A percentile compares a stretch with the other conserved stretches of the same genome.
phyloP scores from a whole-genome alignment of 2,888 invertebrate genomes.

The Drosophila helvetica region DNA sequence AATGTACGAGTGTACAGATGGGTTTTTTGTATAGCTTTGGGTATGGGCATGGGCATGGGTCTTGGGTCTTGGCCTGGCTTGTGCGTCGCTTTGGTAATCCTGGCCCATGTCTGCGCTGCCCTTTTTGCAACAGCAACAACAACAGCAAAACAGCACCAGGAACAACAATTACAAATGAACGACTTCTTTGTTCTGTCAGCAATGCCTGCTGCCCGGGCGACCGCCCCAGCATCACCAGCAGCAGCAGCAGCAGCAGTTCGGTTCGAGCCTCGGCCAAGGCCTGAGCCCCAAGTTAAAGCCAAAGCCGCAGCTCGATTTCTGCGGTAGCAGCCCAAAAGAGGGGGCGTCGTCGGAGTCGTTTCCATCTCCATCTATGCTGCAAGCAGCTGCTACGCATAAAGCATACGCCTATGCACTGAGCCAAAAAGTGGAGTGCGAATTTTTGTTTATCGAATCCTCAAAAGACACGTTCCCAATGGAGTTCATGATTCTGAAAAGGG shows the following conservation, averaged over 20 bases:
- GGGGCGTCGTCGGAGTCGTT: conserved; percentile 55
- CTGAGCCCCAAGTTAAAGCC: conserved; percentile 28
- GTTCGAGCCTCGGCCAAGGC: conserved; percentile 5
- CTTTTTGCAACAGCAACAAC: conserved; percentile 50
- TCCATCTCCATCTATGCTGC: conserved; percentile 47
- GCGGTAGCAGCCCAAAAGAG: conserved; percentile 76
- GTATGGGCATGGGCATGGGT: conserved; percentile 3
- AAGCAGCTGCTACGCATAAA: conserved; percentile 78
- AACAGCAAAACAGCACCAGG: conserved; percentile 40
- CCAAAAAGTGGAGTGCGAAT: not conserved
- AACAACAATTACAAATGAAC: conserved; percentile 82
- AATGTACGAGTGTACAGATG: conserved; percentile 42
- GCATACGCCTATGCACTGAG: conserved; percentile 45
- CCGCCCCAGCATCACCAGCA: conserved; percentile 15
- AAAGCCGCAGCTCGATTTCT: conserved; percentile 43
- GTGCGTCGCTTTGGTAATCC: conserved; percentile 67
- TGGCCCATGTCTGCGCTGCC: conserved; percentile 60
- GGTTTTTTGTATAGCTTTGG: conserved; percentile 34
- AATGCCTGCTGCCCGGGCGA: conserved; percentile 47
- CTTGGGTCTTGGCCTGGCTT: conserved; percentile 9
- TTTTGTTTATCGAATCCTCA: too few relatives aligned
- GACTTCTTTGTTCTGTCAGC: conserved; percentile 83
- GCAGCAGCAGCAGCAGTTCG: conserved; percentile 26
- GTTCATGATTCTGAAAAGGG: not conserved
- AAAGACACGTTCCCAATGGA: too few relatives aligned